Evolutionary conservation across 2,797 vertebrate genomes (phyloP), one percentile per base, ranked within the genome.

Genomic region (Myotis planiceps): DNA sequence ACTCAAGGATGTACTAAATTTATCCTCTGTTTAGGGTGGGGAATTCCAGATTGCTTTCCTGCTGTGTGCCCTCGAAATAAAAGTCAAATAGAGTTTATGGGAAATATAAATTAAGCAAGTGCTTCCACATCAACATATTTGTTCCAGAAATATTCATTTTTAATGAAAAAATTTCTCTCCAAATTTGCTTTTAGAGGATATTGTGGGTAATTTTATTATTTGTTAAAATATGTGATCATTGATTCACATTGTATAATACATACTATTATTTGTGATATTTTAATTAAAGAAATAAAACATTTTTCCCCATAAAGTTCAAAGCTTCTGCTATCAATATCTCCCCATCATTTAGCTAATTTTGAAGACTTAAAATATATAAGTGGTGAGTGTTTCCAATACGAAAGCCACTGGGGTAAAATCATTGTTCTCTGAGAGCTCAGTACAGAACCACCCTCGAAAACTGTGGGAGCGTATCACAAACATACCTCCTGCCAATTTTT

Each of bases 1-100:
- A 45, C n/a, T 93, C 23, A 0, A 21, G 15, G 84, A 88, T 76
- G 65, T 86, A 93, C 92, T 90, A 94, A 97, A 93, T 85, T 92
- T 60, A 85, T 79, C 49, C 19, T 39, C 65, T 87, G 6, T 94
- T 86, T 55, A 88, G 92, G 63, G 47, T 90, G 93, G 76, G 63
- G 72, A 81, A 76, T 75, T 86, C 87, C 85, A 97, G 87, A 92
- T 53, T 60, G 49, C 45, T 80, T 87, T 95, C 49, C 58, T 92
- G 66, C 81, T 96, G 86, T 71, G 80, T 83, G 71, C 94, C 72
- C 93, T 94, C 60, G 51, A 89, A 69, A 14, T 63, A 23, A 93
- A 96, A 80, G 83, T 97, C 92, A 97, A 92, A 68, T 27, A 90
- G 25, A 94, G 87, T 93, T 97, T 79, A 87, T 47, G 39, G 83